Evolutionary conservation across 2,113 vertebrate species (phyloP).

Genomic region (Fulmarus glacialis): DNA sequence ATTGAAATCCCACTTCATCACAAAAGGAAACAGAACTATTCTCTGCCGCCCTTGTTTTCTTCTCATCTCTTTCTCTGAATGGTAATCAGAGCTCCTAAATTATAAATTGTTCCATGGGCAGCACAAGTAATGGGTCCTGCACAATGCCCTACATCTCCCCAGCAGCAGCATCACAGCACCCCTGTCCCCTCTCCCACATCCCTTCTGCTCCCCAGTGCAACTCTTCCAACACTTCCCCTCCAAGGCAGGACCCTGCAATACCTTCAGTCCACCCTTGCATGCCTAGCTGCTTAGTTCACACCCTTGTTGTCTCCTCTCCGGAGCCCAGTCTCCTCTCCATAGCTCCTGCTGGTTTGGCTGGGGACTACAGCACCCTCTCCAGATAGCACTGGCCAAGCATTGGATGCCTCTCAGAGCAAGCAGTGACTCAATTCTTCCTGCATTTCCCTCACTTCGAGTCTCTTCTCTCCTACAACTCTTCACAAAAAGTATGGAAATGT

Average conservation of each 20-base stretch:
- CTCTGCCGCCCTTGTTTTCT: not conserved
- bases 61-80: not conserved
- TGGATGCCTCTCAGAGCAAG: not conserved
- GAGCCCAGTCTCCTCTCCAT: not conserved
- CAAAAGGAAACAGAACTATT: not conserved
- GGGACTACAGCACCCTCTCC: not conserved
- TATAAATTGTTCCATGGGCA: not conserved
- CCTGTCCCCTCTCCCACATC: not conserved
- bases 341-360: not conserved
- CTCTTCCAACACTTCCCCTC: not conserved
- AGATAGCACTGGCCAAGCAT: not conserved
- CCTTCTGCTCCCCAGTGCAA: not conserved
- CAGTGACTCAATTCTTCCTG: constrained; percentile 8
- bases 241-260: not conserved
- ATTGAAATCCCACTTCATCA: not conserved
- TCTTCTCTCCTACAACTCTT: not conserved
- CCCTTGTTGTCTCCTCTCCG: not conserved
- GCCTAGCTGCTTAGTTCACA: not conserved
- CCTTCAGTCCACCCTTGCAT: not conserved
- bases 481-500: not conserved
- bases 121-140: not conserved
- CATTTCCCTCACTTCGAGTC: not conserved
- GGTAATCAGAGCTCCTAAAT: not conserved
- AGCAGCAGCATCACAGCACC: not conserved
- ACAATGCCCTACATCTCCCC: not conserved